These are phyloP conservation scores for Chromobotia macracanthus DNA, from an alignment of 2,797 vertebrate species.

Conservation along the genomic window DNA sequence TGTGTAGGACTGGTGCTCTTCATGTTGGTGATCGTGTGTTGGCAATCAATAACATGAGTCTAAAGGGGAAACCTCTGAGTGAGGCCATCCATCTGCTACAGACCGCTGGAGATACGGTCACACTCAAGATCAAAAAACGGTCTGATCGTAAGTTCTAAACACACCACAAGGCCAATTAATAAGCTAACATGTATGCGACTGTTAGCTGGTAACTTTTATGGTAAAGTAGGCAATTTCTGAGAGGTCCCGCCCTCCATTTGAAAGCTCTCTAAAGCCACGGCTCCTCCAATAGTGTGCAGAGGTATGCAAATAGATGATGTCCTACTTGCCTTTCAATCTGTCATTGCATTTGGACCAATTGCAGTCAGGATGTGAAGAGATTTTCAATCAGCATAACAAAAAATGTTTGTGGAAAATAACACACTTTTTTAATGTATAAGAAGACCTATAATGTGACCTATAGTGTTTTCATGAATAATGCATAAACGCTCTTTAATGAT, in stretches of 20 bases:
- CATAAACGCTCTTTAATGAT: no score
- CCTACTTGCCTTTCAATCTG: no score
- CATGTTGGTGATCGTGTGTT: conserved; percentile 93
- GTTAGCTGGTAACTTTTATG: not conserved
- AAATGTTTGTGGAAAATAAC: no score
- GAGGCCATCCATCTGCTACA: conserved; percentile 97
- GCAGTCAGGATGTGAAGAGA: no score
- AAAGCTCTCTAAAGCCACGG: not conserved
- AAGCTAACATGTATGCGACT: no score
- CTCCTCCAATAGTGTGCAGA: no score
- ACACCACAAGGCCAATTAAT: not conserved
- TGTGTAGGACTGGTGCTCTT: conserved; percentile 91
- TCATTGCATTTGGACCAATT: no score
- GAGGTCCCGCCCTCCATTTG: no score
- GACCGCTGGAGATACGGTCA: conserved; percentile 95
- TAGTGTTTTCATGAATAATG: conserved; percentile 17
- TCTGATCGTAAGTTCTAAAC: conserved; percentile 79
- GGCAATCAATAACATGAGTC: conserved; percentile 93
- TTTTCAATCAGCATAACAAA: no score
- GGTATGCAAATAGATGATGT: no score
- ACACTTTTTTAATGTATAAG: not conserved
- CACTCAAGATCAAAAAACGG: conserved; percentile 96
- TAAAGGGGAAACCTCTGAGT: conserved; percentile 95
- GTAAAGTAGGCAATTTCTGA: no score
- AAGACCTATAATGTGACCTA: not conserved